Evolutionary conservation across 1,140 invertebrate species (phyloP).

Genomic region (Armadillidium nasatum): DNA sequence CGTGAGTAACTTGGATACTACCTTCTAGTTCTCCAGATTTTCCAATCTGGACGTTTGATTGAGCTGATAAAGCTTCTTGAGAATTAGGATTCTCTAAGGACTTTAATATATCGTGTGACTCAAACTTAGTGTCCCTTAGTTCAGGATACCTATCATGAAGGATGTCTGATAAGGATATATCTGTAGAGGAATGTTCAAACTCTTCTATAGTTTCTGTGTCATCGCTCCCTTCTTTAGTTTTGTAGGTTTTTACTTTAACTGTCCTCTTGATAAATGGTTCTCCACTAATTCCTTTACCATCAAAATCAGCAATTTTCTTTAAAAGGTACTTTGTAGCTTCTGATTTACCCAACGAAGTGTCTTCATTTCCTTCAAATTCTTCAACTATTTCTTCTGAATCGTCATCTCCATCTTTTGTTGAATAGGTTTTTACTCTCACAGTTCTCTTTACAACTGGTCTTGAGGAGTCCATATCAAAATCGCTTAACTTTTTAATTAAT

Average conservation of each 20-base stretch:
- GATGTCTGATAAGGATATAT: neutral
- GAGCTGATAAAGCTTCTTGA: too few relatives aligned
- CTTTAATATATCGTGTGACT: neutral
- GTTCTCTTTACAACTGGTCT: neutral
- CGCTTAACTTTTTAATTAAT: neutral
- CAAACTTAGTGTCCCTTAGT: neutral
- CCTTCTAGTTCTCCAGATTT: too few relatives aligned
- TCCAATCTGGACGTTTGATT: too few relatives aligned
- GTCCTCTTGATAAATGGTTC: neutral
- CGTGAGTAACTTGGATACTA: too few relatives aligned
- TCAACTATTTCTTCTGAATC: neutral
- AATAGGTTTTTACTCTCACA: neutral
- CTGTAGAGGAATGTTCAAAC: neutral
- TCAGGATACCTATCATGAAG: neutral
- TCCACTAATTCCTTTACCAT: neutral
- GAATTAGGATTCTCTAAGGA: neutral
- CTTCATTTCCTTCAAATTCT: neutral
- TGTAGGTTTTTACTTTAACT: neutral
- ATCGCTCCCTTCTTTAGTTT: neutral
- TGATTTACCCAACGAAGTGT: neutral
- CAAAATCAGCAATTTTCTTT: slow-evolving; percentile 4
- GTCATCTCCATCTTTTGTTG: neutral
- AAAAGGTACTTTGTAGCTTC: slow-evolving; percentile 1
- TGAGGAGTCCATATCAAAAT: neutral
- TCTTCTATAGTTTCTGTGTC: neutral